Conservation (phyloP, 1,140 invertebrate species). For the Zophobas atratus region DNA sequence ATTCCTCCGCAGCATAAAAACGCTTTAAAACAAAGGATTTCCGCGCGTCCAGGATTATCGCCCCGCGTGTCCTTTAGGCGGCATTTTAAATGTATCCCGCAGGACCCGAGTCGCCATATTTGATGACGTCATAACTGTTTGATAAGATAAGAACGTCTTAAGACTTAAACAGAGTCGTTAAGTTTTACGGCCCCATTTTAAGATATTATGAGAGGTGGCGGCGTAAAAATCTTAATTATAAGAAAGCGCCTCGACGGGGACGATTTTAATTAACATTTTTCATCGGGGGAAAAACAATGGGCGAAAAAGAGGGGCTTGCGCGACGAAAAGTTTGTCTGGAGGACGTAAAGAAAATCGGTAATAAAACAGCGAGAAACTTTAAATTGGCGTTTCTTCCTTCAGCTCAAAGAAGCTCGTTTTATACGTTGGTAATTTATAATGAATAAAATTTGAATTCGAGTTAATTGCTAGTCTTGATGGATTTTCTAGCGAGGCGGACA, state of each 20-base stretch:
- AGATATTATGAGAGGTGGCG: conserved; percentile 53
- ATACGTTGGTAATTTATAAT: conserved; percentile 71
- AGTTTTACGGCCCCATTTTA: conserved; percentile 59
- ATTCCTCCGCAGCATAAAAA: not conserved
- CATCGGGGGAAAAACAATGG: conserved; percentile 34
- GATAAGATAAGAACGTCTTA: conserved; percentile 61
- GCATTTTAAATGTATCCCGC: conserved; percentile 49
- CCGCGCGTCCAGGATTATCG: conserved; percentile 7
- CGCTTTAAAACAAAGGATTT: not conserved
- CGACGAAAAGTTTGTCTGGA: conserved; percentile 34
- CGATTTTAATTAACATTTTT: conserved; percentile 23
- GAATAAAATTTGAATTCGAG: conserved; percentile 68
- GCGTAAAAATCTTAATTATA: conserved; percentile 55
- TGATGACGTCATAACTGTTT: conserved; percentile 60
- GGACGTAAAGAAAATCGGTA: conserved; percentile 51
- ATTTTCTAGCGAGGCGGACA: conserved; percentile 65
- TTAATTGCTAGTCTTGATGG: conserved; percentile 68
- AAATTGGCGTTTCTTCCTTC: conserved; percentile 66
- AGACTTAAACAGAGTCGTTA: conserved; percentile 59
- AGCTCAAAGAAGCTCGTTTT: conserved; percentile 66
- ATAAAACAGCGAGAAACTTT: conserved; percentile 62
- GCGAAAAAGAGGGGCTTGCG: conserved; percentile 17
- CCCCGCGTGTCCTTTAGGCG: not conserved
- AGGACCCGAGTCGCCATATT: conserved; percentile 57
- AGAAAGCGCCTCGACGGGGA: not conserved